Evolutionary conservation across 2,888 invertebrate genomes (phyloP).

Genomic region (Hoplodrina blanda): DNA sequence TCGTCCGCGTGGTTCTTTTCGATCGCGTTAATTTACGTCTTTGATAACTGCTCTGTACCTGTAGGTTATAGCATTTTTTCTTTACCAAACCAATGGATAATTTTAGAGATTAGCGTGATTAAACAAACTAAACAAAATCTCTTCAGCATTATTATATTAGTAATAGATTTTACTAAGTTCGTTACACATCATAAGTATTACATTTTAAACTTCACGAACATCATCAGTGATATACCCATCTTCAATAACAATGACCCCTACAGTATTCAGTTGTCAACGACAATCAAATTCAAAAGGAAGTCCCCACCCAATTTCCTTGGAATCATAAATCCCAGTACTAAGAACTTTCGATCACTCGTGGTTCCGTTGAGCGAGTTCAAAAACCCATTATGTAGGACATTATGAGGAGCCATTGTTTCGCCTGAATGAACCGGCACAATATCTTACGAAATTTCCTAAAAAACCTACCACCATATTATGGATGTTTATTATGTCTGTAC

Average conservation of each 20-base stretch:
- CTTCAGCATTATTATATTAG: no score
- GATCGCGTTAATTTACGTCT: no score
- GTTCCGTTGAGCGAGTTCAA: slow-evolving; percentile 87
- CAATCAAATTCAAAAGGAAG: slow-evolving; percentile 76
- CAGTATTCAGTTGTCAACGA: slow-evolving; percentile 57
- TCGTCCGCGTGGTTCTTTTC: no score
- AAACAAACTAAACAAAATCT: no score
- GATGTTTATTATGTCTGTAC: slow-evolving; percentile 83
- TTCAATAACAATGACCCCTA: slow-evolving; percentile 45
- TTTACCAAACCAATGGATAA: no score
- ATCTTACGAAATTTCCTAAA: slow-evolving; percentile 90
- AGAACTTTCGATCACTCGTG: slow-evolving; percentile 86
- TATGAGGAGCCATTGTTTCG: slow-evolving; percentile 88
- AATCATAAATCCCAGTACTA: slow-evolving; percentile 80
- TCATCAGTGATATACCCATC: slow-evolving; percentile 15
- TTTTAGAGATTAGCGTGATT: no score
- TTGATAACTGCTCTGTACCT: no score
- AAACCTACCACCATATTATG: slow-evolving; percentile 84
- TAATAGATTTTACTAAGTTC: no score
- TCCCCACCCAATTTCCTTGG: slow-evolving; percentile 81
- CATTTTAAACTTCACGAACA: not conserved
- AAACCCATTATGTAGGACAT: slow-evolving; percentile 88
- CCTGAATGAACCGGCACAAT: slow-evolving; percentile 87
- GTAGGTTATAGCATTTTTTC: no score
- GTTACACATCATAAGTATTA: not conserved